Conservation (phyloP, 2,113 vertebrate species). For the Nettapus auritus region DNA sequence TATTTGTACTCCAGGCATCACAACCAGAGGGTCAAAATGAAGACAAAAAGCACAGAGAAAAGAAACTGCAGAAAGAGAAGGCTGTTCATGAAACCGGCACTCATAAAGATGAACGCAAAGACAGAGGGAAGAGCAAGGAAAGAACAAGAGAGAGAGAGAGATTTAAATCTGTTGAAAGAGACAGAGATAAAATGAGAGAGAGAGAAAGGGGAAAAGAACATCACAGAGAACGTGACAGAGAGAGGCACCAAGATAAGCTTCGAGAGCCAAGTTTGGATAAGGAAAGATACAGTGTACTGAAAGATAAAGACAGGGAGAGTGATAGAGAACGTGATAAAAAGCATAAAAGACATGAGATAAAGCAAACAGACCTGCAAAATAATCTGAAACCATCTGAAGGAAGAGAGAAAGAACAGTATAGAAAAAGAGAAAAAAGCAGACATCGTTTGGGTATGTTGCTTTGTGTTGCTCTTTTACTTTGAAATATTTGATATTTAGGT, state of each 20-base stretch:
- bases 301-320: conserved; percentile 38
- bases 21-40: conserved; percentile 53
- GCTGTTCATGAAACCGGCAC: not conserved
- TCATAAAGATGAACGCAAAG: conserved; percentile 36
- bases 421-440: conserved; percentile 56
- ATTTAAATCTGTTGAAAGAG: conserved; percentile 63
- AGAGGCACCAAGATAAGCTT: conserved; percentile 3
- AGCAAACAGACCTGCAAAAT: not conserved
- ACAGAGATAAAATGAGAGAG: conserved; percentile 63
- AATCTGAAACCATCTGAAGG: conserved; percentile 1
- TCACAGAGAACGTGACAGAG: not conserved
- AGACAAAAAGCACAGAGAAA: conserved; percentile 71
- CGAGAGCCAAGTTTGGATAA: conserved; percentile 14
- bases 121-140: conserved; percentile 64
- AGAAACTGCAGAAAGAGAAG: conserved; percentile 48
- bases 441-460: conserved; percentile 47
- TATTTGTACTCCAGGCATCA: conserved; percentile 46
- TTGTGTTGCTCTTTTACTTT: not conserved
- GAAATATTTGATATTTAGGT: not conserved
- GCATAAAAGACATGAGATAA: conserved; percentile 25
- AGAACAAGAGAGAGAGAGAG: conserved; percentile 60
- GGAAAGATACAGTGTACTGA: conserved; percentile 42
- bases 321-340: conserved; percentile 38
- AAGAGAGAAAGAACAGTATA: conserved; percentile 21
- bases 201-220: conserved; percentile 4